Evolutionary conservation across 2,888 invertebrate genomes (phyloP), one percentile per base, ranked within the genome.

Genomic region (Drosophila percnosoma): DNA sequence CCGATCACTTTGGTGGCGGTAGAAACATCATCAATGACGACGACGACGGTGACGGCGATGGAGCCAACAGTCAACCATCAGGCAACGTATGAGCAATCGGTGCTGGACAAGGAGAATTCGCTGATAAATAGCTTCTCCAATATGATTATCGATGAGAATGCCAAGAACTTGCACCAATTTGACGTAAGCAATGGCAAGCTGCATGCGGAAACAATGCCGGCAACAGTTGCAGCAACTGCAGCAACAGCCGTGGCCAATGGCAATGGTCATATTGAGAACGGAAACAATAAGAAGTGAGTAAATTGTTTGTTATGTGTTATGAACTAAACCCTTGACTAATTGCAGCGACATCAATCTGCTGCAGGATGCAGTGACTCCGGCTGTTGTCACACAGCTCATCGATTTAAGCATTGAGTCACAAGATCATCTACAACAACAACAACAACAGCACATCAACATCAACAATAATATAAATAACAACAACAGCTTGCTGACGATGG

Each of bases 371-470:
- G 89, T 90, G 71, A 83, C 87, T 78, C 89, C 77, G 71, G 85
- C 90, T 78, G 88, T 89, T 76, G 87, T 92, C 75, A 92, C 91
- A 77, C 93, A 93, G 83, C 90, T 93, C 64, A 92, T 93, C 83
- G 92, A 93, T 90, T 89, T 93, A 70, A 92, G 91, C 90, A 92
- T 91, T 84, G 92, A 93, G 87, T 92, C 93, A 84, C 92, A 91
- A 90, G 91, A 93, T 84, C 84, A 92, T 74, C 84, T 40, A 38
- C 55, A 92, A 75, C 84, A 84, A 45, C 45, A 38, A 38, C 34
- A 92, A 38, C 38, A 92, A 4, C 27, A 27, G 74, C 84, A 84
- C 84, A 90, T 92, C 75, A 92, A 92, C 80, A 45, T 45, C 21
- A 93, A 93, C 77, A 93, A 79, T 31, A 77, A 78, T 60, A 77